Percentiles rank a stretch among this genome's conserved stretches.
Conservation (phyloP, 2,797 vertebrate genomes). For the Myiothlypis coronata region DNA sequence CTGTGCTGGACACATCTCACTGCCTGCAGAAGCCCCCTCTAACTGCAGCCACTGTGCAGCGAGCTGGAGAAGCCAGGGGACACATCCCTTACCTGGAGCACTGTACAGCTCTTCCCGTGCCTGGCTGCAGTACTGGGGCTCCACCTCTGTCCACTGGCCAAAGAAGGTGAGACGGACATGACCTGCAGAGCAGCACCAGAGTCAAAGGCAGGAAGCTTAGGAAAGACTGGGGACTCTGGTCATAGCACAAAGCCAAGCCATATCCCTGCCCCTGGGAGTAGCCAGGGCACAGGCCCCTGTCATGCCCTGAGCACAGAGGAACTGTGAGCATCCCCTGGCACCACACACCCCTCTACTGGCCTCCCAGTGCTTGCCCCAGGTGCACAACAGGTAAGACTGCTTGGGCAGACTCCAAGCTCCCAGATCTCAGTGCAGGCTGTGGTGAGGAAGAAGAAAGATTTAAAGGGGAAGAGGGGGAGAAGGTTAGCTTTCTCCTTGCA, state of each 20-base stretch:
- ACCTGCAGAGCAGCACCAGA: conserved; percentile 73
- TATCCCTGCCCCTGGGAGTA: not conserved
- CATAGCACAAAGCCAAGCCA: not conserved
- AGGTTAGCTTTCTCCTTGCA: not conserved
- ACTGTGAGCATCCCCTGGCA: not conserved
- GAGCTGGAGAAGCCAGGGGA: not conserved
- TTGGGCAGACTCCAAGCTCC: not conserved
- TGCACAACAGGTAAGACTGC: not conserved
- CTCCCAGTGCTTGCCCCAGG: not conserved
- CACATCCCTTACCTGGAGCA: conserved; percentile 84
- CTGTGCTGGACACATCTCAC: accelerated
- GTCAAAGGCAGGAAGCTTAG: not conserved
- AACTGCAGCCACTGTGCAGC: accelerated
- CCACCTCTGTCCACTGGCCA: conserved; percentile 97
- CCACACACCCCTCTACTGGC: accelerated
- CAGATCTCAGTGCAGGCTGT: not conserved
- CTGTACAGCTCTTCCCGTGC: conserved; percentile 89
- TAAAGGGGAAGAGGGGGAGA: not conserved
- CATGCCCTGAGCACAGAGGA: not conserved
- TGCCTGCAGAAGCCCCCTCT: not conserved
- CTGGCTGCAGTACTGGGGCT: conserved; percentile 82
- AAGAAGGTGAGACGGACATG: conserved; percentile 92
- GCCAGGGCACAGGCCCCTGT: too few relatives aligned
- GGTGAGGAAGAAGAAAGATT: not conserved
- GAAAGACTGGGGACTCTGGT: not conserved